Percentiles rank a stretch among this genome's conserved stretches.
Evolutionary conservation across 92 coral and sea anemone genomes (phyloP).

Genomic region (Umimayanthus chanpuru): DNA sequence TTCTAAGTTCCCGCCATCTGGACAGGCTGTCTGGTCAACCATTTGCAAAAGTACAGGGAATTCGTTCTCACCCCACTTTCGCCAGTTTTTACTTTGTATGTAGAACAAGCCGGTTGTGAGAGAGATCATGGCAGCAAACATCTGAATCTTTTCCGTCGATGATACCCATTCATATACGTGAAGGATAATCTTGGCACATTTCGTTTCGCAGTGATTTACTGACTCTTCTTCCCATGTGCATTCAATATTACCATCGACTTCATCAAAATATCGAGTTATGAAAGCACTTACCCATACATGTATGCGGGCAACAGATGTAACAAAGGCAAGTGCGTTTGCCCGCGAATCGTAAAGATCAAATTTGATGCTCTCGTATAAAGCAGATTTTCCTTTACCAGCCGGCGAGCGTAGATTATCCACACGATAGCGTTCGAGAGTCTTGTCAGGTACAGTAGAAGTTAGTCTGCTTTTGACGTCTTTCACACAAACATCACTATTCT

Average conservation of each 20-base stretch:
- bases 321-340: not conserved
- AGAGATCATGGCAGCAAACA: not conserved
- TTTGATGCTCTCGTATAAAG: not conserved
- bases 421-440: not conserved
- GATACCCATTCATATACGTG: not conserved
- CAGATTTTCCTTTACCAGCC: slow-evolving; percentile 9
- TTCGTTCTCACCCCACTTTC: too few species aligned
- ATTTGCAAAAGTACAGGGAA: too few species aligned
- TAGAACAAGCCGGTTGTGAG: not conserved
- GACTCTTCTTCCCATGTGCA: slow-evolving; percentile 1
- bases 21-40: too few species aligned
- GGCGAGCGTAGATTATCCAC: not conserved
- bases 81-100: too few species aligned
- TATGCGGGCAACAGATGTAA: not conserved
- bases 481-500: not conserved
- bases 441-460: not conserved
- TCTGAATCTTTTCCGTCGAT: not conserved
- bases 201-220: not conserved
- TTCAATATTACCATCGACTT: not conserved
- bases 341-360: not conserved
- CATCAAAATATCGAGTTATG: not conserved
- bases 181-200: not conserved
- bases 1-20: too few species aligned
- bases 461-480: not conserved
- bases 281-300: not conserved